These are phyloP conservation scores for Cephalopterus ornatus DNA, from an alignment of 2,113 vertebrate genomes.

Conservation along the genomic window DNA sequence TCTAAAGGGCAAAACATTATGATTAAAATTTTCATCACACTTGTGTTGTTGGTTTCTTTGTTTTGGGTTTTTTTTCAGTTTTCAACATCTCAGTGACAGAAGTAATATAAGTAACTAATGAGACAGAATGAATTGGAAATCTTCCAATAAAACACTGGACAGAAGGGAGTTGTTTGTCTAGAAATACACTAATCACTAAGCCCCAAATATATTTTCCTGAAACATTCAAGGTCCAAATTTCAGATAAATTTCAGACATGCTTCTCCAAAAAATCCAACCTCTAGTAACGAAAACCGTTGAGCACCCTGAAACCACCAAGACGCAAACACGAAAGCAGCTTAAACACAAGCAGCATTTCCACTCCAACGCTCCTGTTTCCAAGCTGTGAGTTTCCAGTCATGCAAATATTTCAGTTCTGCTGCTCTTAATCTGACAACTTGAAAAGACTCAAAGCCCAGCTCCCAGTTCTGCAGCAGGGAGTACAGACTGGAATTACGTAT, in stretches of 20 bases:
- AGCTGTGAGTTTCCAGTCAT: not conserved
- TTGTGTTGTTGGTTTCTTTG: not conserved
- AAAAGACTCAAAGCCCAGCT: not conserved
- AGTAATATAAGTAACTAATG: not conserved
- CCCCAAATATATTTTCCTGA: not conserved
- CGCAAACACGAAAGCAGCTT: not conserved
- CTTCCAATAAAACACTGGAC: not conserved
- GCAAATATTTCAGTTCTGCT: not conserved
- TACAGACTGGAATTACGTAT: accelerated
- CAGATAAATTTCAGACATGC: not conserved
- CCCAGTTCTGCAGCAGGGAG: not conserved
- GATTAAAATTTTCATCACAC: not conserved
- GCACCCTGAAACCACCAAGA: not conserved
- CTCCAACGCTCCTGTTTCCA: not conserved
- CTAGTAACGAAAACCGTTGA: not conserved
- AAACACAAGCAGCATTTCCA: not conserved
- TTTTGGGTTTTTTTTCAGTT: not conserved
- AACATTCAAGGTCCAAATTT: not conserved
- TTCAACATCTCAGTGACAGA: not conserved
- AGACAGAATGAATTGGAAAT: not conserved
- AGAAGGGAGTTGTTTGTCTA: not conserved
- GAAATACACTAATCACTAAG: not conserved
- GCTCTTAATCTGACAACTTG: not conserved
- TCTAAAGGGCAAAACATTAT: not conserved
- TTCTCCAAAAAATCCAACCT: not conserved